Base-by-base conservation (phyloP, 1,140 invertebrate genomes). In the Agraylea sexmaculata region DNA sequence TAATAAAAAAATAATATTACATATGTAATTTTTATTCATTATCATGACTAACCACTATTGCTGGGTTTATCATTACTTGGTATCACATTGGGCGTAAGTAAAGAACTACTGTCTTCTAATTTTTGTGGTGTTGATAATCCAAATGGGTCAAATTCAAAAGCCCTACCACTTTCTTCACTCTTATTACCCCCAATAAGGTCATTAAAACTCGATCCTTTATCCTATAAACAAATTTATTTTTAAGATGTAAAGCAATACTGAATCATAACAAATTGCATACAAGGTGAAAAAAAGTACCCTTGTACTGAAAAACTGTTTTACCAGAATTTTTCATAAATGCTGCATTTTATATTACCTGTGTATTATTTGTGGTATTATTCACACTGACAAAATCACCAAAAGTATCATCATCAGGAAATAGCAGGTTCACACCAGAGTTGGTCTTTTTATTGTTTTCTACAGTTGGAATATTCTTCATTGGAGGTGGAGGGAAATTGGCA, bases 321-420 rank as follows among this genome's bases (percentile, higher is more conserved):
- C n/a, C n/a, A n/a, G n/a, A n/a, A n/a, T n/a, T n/a, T n/a, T n/a
- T n/a, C n/a, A n/a, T n/a, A n/a, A n/a, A n/a, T n/a, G n/a, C n/a
- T n/a, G n/a, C n/a, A n/a, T n/a, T n/a, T 3, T 25, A 18, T 19
- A 12, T 23, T 19, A 35, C 40, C 40, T 42, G 19, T 13, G 20
- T 7, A 21, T 19, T 25, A 11, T 17, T 15, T 21, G 41, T 13
- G 10, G 36, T 37, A 16, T 38, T 43, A 20, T 38, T 53, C 5
- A 54, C 55, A 28, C 59, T 58, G 1, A 68, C 45, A 39, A 68
- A 68, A 33, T 66, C 62, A 7, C 63, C 63, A 36, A 68, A 68
- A 10, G 52, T 47, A 27, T 67, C 63, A 40, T 66, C 62, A 25
- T 49, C 47, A 2, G 47, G 47, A 19, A 49, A 49, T 19, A 49